These are phyloP conservation scores for Drosophila dives DNA, from an alignment of 2,888 invertebrate genomes.

Conservation along the genomic window DNA sequence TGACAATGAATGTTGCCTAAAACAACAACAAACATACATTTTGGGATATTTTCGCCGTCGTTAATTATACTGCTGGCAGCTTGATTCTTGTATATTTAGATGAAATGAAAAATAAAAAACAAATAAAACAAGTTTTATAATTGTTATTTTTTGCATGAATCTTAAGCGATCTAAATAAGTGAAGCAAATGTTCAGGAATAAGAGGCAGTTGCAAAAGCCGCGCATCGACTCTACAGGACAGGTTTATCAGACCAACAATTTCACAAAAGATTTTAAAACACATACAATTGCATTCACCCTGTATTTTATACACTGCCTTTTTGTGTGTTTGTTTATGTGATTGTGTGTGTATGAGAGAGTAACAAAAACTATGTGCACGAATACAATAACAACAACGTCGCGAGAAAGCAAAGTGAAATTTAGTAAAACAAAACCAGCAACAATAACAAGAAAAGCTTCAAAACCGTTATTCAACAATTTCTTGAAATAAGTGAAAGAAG, in stretches of 20 bases:
- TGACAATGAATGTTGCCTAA: constrained; percentile 58
- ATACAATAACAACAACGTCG: constrained; percentile 54
- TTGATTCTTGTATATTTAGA: constrained; percentile 31
- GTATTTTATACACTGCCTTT: constrained; percentile 35
- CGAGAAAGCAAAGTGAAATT: constrained; percentile 79
- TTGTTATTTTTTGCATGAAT: background rate
- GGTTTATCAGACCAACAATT: constrained; percentile 66
- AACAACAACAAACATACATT: constrained; percentile 51
- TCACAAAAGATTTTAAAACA: constrained; percentile 42
- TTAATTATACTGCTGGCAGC: constrained; percentile 46
- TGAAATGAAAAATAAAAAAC: constrained; percentile 33
- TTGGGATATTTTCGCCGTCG: constrained; percentile 57
- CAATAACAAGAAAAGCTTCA: constrained; percentile 50
- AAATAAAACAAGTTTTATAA: background rate
- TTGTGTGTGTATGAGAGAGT: constrained; percentile 31
- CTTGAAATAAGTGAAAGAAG: constrained; percentile 75
- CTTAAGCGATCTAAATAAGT: constrained; percentile 25
- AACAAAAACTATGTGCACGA: constrained; percentile 58
- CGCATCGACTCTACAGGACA: constrained; percentile 56
- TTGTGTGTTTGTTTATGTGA: constrained; percentile 11
- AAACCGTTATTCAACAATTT: constrained; percentile 78
- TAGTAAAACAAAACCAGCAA: constrained; percentile 58
- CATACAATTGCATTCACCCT: constrained; percentile 25
- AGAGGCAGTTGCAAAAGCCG: constrained; percentile 20
- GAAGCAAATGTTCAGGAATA: constrained; percentile 42